Evolutionary conservation across 2,888 invertebrate species (phyloP).

Genomic region (Physocephala rufipes): DNA sequence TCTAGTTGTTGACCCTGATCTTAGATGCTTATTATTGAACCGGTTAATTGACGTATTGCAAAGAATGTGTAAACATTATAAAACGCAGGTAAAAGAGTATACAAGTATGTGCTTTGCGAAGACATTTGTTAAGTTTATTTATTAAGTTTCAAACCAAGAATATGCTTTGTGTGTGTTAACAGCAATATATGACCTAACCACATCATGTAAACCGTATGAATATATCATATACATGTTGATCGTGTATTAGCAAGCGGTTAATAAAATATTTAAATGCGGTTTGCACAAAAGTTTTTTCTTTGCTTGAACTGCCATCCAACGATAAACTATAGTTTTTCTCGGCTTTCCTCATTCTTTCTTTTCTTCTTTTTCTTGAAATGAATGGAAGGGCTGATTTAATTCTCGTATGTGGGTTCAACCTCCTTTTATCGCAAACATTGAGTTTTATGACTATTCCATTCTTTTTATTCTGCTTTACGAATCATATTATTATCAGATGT

Average conservation of each 20-base stretch:
- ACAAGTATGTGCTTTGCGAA: no score
- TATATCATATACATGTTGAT: no score
- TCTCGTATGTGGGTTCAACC: conserved; percentile 11
- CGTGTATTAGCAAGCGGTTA: no score
- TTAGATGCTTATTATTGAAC: background rate
- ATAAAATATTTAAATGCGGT: background rate
- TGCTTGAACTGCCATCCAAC: background rate
- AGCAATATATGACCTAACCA: background rate
- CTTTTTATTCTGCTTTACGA: background rate
- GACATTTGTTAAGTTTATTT: no score
- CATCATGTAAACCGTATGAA: background rate
- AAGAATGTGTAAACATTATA: background rate
- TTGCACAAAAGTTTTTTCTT: background rate
- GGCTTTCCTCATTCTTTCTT: background rate
- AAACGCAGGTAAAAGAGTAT: no score
- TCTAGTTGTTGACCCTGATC: background rate
- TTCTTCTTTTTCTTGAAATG: background rate
- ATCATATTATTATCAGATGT: background rate
- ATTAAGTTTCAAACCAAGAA: no score
- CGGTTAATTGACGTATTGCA: background rate
- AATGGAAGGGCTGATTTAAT: background rate
- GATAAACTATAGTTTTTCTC: no score
- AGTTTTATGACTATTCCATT: background rate
- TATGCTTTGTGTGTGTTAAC: background rate
- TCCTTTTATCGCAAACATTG: conserved; percentile 19